Base-by-base conservation (phyloP, 2,888 invertebrate genomes). In the Nephrotoma appendiculata region DNA sequence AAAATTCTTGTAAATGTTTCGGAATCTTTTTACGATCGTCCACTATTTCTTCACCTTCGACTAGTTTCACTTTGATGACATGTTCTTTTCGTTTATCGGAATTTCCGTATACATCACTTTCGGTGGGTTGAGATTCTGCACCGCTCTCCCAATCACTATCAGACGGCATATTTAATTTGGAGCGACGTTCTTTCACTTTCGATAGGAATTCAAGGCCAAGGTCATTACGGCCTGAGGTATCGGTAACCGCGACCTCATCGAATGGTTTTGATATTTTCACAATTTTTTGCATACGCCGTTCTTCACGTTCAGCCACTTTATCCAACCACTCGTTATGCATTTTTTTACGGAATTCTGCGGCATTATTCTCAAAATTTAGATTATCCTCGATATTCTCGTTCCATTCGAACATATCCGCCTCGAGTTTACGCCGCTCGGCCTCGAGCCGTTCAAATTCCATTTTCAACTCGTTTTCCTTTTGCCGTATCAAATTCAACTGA, bases 291-390 rank as follows among this genome's bases (percentile, higher is more conserved):
- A 95, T 94, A 89, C 95, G 95, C 84, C 97, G 93, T 89, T 96
- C 95, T 89, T 96, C 94, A 11, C 96, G 93, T 90, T 96, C 95
- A 5, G 95, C 94, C 89, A 97, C 95, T 91, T 96, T 95, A 89
- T 93, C 93, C 90, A 96, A 94, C 92, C 96, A 97, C 90, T 97
- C 97, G 89, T 95, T 94, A 91, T 96, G 97, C 96, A 97, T 97
- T 91, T 95, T 94, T 88, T 95, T 95, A 6, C 96, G 94, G 89
- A 96, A 94, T 19, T 57, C 15, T n/a, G 57, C 52, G 42, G 52
- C 41, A 9, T n/a, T 42, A 41, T 57, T 52, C 11, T 42, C 41
- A 15, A 57, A 57, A 42, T 52, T 52, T 15, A 57, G n/a, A 31
- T 43, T 44, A 0, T 12, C 41, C 9, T 52, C 44, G 4, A 31